These are phyloP conservation scores for Empidonax traillii DNA, from an alignment of 2,113 vertebrate genomes.

Conservation along the genomic window DNA sequence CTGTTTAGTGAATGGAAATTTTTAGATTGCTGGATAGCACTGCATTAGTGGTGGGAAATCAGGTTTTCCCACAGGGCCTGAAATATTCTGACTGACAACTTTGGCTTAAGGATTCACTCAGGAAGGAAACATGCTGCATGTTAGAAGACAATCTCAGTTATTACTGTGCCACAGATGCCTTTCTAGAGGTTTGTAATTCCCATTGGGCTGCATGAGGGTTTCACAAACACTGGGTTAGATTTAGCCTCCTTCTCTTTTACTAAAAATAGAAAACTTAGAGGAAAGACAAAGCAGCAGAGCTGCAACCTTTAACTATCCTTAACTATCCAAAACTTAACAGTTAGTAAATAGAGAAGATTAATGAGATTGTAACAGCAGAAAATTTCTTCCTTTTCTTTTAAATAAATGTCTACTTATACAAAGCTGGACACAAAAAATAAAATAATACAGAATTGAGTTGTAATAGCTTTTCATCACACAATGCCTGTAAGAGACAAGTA, in stretches of 20 bases:
- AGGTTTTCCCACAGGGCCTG: neutral
- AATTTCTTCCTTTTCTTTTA: neutral
- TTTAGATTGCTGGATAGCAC: neutral
- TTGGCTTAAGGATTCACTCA: slow-evolving; percentile 5
- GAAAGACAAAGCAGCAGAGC: neutral
- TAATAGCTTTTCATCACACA: neutral
- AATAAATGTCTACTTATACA: neutral
- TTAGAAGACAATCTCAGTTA: neutral
- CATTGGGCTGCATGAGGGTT: neutral
- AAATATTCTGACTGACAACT: slow-evolving; percentile 4
- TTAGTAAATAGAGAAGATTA: neutral
- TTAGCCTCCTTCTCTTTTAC: neutral
- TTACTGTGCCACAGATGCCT: neutral
- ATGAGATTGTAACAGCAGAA: neutral
- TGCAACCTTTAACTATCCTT: neutral
- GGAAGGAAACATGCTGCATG: neutral
- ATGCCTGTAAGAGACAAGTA: neutral
- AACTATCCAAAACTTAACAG: neutral
- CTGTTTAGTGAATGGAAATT: slow-evolving; percentile 38
- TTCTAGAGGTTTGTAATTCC: slow-evolving; percentile 8
- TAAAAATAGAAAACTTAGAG: neutral
- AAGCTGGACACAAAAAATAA: neutral
- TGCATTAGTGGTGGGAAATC: neutral
- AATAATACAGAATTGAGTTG: neutral
- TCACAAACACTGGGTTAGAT: neutral